Evolutionary conservation across 2,888 invertebrate species (phyloP), one percentile per base, ranked within the genome.

Genomic region (Acanthosepion lycidas): DNA sequence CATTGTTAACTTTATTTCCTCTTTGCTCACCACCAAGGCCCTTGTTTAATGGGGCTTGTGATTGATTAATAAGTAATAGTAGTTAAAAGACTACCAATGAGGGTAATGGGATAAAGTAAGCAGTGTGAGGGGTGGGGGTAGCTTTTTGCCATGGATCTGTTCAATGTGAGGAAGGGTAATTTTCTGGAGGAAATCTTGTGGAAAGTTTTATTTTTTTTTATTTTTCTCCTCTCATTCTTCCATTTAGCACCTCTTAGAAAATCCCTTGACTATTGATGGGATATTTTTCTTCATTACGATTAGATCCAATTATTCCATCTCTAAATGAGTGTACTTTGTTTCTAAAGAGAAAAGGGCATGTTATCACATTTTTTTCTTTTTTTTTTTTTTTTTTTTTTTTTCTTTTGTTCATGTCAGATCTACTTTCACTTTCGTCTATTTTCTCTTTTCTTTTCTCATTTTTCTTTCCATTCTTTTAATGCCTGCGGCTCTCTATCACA

Each of bases 11-110:
- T 78, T 78, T n/a, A 78, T 78, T 78, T 78, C n/a, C 78, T 78
- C n/a, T 78, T 28, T n/a, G 6, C 78, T 78, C n/a, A 78, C 78
- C 78, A 78, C 78, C n/a, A 33, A 78, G 33, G 33, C 78, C 78
- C 78, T 78, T 78, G 78, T 78, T 78, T 78, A 78, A 78, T 78
- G 78, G n/a, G 33, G 78, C 78, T 18, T 78, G 78, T 78, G 78
- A 78, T 78, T 78, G n/a, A n/a, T 78, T 78, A 78, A 78, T 78
- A 78, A 78, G 78, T 78, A 78, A 33, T 78, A 78, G 78, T 78
- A 33, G 78, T 33, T 78, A 78, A 78, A 78, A 78, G n/a, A 78
- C 78, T 78, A 78, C 78, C n/a, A 78, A 78, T 78, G 78, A n/a
- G n/a, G 78, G 33, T 78, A 78, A 78, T 78, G 78, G n/a, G 15